Conservation (phyloP, 2,113 vertebrate species). For the Corythoichthys intestinalis region DNA sequence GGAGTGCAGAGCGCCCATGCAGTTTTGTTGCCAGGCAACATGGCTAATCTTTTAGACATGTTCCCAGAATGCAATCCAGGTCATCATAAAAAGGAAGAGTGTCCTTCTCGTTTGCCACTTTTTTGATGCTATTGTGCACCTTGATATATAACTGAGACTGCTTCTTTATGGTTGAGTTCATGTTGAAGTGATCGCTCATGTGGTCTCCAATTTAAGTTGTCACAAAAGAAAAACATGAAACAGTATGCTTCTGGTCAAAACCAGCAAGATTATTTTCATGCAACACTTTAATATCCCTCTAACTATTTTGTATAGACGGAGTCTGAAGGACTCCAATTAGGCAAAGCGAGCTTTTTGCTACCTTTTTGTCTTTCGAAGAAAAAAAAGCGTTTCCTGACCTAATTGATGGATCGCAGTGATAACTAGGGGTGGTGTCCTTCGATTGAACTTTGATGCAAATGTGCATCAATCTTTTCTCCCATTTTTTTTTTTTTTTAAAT, state of each 20-base stretch:
- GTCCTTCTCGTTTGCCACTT: neutral
- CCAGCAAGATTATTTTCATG: no score
- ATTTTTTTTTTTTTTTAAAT: slow-evolving; percentile 20
- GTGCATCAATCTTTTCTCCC: slow-evolving; percentile 68
- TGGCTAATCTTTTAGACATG: neutral
- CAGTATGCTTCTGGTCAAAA: no score
- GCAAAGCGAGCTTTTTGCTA: slow-evolving; percentile 9
- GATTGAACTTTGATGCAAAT: slow-evolving; percentile 70
- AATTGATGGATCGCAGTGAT: slow-evolving; percentile 71
- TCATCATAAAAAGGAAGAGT: neutral
- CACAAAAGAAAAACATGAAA: no score
- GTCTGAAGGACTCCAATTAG: no score
- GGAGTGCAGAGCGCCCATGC: neutral
- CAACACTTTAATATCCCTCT: no score
- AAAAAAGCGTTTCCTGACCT: slow-evolving; percentile 59
- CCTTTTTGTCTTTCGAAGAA: slow-evolving; percentile 18
- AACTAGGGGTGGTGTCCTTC: slow-evolving; percentile 67
- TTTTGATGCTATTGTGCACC: neutral
- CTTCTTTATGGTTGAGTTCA: neutral
- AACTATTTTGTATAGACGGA: no score
- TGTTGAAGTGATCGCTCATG: neutral
- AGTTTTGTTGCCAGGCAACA: neutral
- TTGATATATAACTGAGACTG: neutral
- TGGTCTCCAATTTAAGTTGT: no score
- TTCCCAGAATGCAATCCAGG: neutral